Conservation (phyloP, 1,140 invertebrate species). For the Anastrepha ludens region DNA sequence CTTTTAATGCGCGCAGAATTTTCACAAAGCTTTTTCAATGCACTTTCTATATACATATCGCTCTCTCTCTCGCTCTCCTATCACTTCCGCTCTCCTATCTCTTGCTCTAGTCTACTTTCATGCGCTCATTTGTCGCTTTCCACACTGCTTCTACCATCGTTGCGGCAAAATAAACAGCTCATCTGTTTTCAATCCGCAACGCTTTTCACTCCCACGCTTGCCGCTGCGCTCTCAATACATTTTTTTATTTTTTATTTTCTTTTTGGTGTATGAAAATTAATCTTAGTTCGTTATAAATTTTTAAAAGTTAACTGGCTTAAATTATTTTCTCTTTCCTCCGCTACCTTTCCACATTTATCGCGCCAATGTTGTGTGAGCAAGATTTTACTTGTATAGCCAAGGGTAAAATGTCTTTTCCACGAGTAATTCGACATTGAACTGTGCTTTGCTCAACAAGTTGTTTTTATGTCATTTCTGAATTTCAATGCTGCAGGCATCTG, state of each 20-base stretch:
- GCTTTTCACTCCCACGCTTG: background rate
- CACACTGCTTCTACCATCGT: background rate
- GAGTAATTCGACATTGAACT: background rate
- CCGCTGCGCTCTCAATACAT: background rate
- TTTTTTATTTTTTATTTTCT: background rate
- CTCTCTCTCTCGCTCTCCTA: background rate
- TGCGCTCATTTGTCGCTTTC: slow-evolving; percentile 14
- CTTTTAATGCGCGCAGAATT: background rate
- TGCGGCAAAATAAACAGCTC: background rate
- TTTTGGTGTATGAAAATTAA: background rate
- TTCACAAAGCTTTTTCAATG: background rate
- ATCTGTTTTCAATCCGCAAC: background rate
- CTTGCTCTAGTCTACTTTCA: background rate
- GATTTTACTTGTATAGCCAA: background rate
- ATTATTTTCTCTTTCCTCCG: background rate
- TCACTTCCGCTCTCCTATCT: too few relatives aligned
- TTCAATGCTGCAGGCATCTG: background rate
- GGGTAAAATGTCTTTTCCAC: background rate
- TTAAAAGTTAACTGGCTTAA: background rate
- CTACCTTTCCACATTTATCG: background rate
- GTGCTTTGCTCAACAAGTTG: slow-evolving; percentile 34
- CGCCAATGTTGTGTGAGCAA: background rate
- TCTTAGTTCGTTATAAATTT: background rate
- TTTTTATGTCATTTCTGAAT: background rate
- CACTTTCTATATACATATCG: background rate